Evolutionary conservation across 2,113 vertebrate species (phyloP).

Genomic region (Calypte anna): DNA sequence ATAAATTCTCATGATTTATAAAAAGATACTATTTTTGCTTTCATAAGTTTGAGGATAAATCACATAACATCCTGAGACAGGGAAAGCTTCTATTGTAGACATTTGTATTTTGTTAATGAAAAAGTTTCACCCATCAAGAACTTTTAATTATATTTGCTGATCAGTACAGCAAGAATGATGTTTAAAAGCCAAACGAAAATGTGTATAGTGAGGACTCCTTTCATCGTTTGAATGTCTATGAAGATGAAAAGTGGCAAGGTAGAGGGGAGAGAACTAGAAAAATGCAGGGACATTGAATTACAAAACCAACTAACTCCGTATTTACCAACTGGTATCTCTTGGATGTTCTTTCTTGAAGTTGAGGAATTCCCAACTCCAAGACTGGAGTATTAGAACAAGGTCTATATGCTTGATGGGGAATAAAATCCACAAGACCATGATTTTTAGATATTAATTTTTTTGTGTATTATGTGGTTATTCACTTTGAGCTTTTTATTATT

Average conservation of each 20-base stretch:
- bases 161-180: neutral
- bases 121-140: constrained; percentile 21
- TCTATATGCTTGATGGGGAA: neutral
- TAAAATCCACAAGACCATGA: neutral
- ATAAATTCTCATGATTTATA: neutral
- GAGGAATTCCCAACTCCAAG: neutral
- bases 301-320: neutral
- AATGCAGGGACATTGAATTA: neutral
- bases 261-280: neutral
- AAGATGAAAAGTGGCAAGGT: neutral
- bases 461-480: neutral
- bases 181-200: constrained; percentile 14
- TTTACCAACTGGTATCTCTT: neutral
- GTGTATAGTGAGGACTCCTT: neutral
- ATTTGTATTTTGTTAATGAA: constrained; percentile 28
- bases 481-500: neutral
- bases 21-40: neutral
- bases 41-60: neutral
- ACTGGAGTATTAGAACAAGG: neutral
- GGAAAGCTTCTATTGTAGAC: neutral
- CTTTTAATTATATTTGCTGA: constrained; percentile 17
- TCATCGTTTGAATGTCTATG: neutral
- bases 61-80: neutral
- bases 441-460: neutral
- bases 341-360: neutral